Conservation (phyloP, 2,113 vertebrate species). For the Lasiurus borealis region DNA sequence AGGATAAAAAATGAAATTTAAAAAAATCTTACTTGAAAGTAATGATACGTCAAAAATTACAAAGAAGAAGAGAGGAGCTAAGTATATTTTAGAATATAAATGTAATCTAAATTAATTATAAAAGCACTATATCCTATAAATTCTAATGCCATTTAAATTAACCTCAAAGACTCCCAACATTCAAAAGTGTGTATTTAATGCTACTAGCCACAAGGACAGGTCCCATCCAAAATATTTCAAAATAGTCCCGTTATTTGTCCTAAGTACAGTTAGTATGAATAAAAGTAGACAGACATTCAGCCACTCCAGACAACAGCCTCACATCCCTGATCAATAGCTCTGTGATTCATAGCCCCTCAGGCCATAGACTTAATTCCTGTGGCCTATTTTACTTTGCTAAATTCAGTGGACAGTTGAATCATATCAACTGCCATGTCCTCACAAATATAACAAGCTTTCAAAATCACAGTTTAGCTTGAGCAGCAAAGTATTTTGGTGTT, state of each 20-base stretch:
- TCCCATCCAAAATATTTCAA: conserved; percentile 13
- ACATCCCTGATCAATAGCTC: conserved; percentile 73
- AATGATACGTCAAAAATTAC: conserved; percentile 37
- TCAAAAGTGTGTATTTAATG: conserved; percentile 35
- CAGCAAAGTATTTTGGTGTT: not conserved
- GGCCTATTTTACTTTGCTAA: conserved; percentile 13
- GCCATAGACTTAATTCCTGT: not conserved
- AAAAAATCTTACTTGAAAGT: conserved; percentile 49
- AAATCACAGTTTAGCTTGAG: conserved; percentile 39
- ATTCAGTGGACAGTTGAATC: conserved; percentile 32
- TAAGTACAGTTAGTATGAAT: not conserved
- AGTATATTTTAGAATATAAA: conserved; percentile 45
- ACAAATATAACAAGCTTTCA: not conserved
- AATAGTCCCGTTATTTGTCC: conserved; percentile 33
- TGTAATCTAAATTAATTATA: conserved; percentile 9
- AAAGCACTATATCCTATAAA: conserved; percentile 6
- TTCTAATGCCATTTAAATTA: conserved; percentile 28
- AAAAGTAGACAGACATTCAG: not conserved
- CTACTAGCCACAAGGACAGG: not conserved
- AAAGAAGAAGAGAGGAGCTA: not conserved
- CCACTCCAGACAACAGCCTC: conserved; percentile 51
- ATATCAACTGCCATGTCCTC: not conserved
- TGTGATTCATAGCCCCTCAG: conserved; percentile 2
- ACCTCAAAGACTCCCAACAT: not conserved
- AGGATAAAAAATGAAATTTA: not conserved